These are phyloP conservation scores for Gonocerus acuteangulatus DNA, from an alignment of 2,888 invertebrate species.

Conservation along the genomic window DNA sequence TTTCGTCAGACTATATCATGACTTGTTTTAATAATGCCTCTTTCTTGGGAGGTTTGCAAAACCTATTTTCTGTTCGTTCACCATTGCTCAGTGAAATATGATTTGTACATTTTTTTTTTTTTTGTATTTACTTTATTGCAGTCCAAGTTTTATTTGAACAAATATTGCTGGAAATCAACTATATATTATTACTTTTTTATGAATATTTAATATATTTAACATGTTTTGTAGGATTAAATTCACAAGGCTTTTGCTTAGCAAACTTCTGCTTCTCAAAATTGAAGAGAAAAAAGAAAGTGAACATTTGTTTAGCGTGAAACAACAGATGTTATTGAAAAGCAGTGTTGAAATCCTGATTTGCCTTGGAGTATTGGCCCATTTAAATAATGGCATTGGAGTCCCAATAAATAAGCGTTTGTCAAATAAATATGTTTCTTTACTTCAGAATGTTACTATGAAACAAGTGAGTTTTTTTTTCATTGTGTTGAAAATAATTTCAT, in stretches of 20 bases:
- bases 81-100: too few relatives aligned
- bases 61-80: too few relatives aligned
- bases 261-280: constrained; percentile 27
- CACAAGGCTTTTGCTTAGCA: constrained; percentile 22
- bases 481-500: too few relatives aligned
- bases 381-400: constrained; percentile 59
- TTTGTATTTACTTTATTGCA: too few relatives aligned
- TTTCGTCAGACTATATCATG: too few relatives aligned
- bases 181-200: too few relatives aligned
- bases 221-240: constrained; percentile 27
- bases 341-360: constrained; percentile 56
- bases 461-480: neutral
- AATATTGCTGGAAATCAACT: too few relatives aligned
- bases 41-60: too few relatives aligned
- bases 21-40: too few relatives aligned
- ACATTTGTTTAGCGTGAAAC: constrained; percentile 54
- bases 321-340: constrained; percentile 56
- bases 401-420: constrained; percentile 40
- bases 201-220: too few relatives aligned
- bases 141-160: too few relatives aligned
- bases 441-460: neutral
- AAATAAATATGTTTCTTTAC: neutral
- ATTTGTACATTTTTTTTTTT: too few relatives aligned
- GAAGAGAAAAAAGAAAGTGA: constrained; percentile 27
- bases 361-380: constrained; percentile 58